phyloP scores from a whole-genome alignment of 2,888 invertebrate genomes.

The Alentia gelatinosa region DNA sequence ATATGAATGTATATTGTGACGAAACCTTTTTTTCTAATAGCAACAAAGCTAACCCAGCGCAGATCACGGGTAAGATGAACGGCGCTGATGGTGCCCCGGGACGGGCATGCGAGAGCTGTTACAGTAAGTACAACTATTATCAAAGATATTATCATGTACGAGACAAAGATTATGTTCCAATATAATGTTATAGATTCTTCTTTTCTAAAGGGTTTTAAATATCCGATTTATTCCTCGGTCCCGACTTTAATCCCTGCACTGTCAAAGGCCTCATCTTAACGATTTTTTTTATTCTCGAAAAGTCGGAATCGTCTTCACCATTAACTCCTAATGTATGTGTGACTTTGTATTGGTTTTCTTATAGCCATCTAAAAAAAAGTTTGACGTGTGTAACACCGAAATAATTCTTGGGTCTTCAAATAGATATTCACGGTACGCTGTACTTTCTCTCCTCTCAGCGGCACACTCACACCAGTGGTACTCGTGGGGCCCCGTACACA shows the following conservation, averaged over 20 bases:
- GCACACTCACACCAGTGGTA: constrained; percentile 92
- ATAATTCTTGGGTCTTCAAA: too few species aligned
- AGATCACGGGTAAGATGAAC: constrained; percentile 87
- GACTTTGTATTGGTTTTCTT: background rate
- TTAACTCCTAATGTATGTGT: background rate
- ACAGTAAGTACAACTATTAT: constrained; percentile 82
- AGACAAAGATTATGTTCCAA: too few species aligned
- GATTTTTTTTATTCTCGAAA: too few species aligned
- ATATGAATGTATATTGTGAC: too few species aligned
- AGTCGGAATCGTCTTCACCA: too few species aligned
- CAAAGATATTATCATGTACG: background rate
- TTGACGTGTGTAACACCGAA: background rate
- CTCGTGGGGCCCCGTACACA: constrained; percentile 95
- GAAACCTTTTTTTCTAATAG: too few species aligned
- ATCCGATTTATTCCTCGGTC: background rate
- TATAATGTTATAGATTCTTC: too few species aligned
- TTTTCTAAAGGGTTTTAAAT: background rate
- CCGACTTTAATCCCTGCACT: background rate
- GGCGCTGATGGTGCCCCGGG: constrained; percentile 85
- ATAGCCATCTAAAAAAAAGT: background rate
- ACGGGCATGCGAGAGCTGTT: constrained; percentile 93
- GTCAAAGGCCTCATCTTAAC: too few species aligned
- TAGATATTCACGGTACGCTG: too few species aligned
- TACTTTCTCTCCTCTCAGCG: constrained; percentile 68
- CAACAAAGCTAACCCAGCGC: constrained; percentile 94